Percentiles rank a stretch among this genome's conserved stretches.
These are phyloP conservation scores for Troilus luridus DNA, from an alignment of 2,888 invertebrate genomes.

Conservation along the genomic window DNA sequence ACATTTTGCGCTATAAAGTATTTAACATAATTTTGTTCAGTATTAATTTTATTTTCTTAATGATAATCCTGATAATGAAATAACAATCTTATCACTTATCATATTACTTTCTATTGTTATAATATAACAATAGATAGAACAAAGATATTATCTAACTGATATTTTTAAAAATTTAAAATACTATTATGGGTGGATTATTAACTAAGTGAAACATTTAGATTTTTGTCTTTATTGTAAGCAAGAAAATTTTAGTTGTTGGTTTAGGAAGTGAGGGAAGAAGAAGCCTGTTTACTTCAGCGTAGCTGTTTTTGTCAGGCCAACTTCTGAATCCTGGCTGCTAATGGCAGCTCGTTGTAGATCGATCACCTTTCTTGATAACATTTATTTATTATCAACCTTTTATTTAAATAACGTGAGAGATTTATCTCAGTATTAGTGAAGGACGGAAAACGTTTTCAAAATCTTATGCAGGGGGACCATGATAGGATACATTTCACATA, in stretches of 20 bases:
- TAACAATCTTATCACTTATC: too few species aligned
- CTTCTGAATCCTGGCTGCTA: slow-evolving; percentile 4
- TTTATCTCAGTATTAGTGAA: background rate
- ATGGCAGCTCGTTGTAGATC: slow-evolving; percentile 31
- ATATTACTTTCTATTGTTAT: too few species aligned
- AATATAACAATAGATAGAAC: too few species aligned
- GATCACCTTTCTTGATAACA: slow-evolving; percentile 14
- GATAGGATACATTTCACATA: background rate
- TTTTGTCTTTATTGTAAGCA: background rate
- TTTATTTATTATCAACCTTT: background rate
- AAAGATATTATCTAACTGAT: too few species aligned
- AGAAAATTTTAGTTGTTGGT: background rate
- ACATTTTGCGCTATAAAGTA: too few species aligned
- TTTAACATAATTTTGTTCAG: too few species aligned
- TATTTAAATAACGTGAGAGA: background rate
- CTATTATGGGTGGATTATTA: background rate
- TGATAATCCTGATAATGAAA: too few species aligned
- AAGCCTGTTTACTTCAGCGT: background rate
- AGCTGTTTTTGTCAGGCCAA: background rate
- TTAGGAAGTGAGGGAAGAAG: background rate
- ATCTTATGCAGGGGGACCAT: background rate
- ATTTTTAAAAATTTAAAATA: too few species aligned
- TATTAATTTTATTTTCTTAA: too few species aligned
- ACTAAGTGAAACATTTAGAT: background rate
- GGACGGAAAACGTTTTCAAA: background rate